Conservation (phyloP, 2,888 invertebrate genomes). For the Sphaeridia pumilis region DNA sequence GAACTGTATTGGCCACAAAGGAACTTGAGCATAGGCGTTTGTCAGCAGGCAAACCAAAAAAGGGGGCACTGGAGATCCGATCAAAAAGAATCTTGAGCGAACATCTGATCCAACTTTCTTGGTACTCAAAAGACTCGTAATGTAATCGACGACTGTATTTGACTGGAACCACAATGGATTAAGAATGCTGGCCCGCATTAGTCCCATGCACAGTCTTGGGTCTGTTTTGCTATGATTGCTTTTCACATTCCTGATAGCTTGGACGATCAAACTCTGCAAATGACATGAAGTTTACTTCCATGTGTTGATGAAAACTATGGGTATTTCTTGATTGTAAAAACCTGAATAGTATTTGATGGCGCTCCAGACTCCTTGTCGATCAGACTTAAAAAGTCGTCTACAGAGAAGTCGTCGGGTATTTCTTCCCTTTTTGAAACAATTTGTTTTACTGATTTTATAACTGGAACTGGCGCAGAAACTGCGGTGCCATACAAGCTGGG, state of each 20-base stretch:
- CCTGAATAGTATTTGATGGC: conserved; percentile 7
- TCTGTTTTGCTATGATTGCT: too few species aligned
- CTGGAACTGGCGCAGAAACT: background rate
- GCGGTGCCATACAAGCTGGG: conserved; percentile 3
- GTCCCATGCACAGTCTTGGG: conserved; percentile 59
- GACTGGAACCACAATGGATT: conserved; percentile 22
- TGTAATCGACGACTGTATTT: conserved; percentile 47
- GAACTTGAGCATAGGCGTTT: conserved; percentile 7
- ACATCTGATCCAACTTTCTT: conserved; percentile 18
- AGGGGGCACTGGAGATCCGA: conserved; percentile 19
- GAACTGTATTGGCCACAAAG: conserved; percentile 81
- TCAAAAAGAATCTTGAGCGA: conserved; percentile 20
- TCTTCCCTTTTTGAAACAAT: conserved; percentile 20
- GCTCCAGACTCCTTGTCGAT: conserved; percentile 26
- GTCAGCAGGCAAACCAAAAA: conserved; percentile 18
- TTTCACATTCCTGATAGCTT: background rate
- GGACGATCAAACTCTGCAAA: background rate
- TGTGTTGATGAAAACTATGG: too few species aligned
- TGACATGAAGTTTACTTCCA: conserved; percentile 26
- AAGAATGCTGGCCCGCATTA: conserved; percentile 44
- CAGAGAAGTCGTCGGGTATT: conserved; percentile 21
- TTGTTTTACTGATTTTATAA: conserved; percentile 16
- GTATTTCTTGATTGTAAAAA: conserved; percentile 13
- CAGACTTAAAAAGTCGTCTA: conserved; percentile 20
- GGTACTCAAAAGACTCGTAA: conserved; percentile 53